Conservation (phyloP, 2,797 vertebrate species). For the Ibycter americanus region DNA sequence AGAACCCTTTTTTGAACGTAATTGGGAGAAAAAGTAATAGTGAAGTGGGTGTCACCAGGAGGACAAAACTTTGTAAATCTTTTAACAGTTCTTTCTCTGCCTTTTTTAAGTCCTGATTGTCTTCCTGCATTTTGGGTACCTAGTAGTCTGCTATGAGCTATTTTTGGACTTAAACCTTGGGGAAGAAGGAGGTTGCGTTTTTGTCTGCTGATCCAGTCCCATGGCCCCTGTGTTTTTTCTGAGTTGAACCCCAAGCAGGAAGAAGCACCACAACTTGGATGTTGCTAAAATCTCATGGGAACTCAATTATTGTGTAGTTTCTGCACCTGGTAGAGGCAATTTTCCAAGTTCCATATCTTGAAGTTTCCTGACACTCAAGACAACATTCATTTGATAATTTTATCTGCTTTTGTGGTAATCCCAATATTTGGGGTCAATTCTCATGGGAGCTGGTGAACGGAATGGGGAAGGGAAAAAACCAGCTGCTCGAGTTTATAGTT, state of each 20-base stretch:
- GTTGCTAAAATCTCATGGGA: background rate
- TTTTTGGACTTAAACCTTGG: background rate
- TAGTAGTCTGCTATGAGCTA: background rate
- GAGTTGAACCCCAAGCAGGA: background rate
- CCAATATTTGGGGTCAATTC: background rate
- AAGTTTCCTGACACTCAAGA: background rate
- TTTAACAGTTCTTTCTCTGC: background rate
- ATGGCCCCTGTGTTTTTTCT: background rate
- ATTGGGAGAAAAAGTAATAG: background rate
- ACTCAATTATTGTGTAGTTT: background rate
- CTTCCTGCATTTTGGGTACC: background rate
- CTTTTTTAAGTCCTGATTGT: background rate
- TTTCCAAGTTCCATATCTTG: background rate
- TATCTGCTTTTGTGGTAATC: background rate
- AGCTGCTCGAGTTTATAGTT: background rate
- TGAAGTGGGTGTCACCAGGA: background rate
- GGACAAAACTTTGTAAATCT: background rate
- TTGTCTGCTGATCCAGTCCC: background rate
- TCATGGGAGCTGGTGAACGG: background rate
- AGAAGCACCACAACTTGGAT: background rate
- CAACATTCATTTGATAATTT: background rate
- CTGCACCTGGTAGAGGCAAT: background rate
- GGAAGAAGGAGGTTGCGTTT: background rate
- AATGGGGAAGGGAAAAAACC: background rate
- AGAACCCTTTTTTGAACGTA: background rate